Percentiles rank a stretch among this genome's conserved stretches.
Evolutionary conservation across 2,797 vertebrate species (phyloP).

Genomic region (Thripadectes ignobilis): DNA sequence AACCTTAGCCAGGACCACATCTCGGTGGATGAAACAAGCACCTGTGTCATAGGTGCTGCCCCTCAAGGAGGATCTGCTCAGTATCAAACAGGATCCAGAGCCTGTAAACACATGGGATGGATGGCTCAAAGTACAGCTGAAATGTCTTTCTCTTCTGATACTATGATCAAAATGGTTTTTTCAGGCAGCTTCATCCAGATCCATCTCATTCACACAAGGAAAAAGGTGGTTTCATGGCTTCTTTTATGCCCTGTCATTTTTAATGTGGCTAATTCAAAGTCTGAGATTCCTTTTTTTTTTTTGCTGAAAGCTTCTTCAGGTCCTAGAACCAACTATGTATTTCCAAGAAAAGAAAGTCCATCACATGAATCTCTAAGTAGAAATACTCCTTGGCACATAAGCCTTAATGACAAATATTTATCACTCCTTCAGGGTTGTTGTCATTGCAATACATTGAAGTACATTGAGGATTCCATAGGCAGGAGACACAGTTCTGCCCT

Average conservation of each 20-base stretch:
- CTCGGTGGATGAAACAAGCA: fast-evolving
- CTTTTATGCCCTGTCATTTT: not conserved
- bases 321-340: not conserved
- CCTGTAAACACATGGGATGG: not conserved
- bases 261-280: not conserved
- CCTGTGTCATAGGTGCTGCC: not conserved
- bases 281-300: not conserved
- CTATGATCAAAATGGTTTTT: not conserved
- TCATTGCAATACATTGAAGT: not conserved
- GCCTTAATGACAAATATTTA: not conserved
- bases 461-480: not conserved
- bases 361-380: not conserved
- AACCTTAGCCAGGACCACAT: not conserved
- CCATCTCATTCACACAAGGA: not conserved
- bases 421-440: fast-evolving
- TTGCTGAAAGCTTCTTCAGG: not conserved
- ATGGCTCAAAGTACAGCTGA: not conserved
- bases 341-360: not conserved
- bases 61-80: not conserved
- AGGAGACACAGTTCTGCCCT: not conserved
- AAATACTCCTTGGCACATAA: not conserved
- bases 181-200: not conserved
- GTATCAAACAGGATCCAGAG: not conserved
- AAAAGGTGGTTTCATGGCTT: not conserved
- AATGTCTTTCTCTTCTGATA: not conserved